A percentile compares a stretch with the other conserved stretches of the same genome.
phyloP scores from a whole-genome alignment of 2,888 invertebrate species.

The Lepeophtheirus nordmannii region DNA sequence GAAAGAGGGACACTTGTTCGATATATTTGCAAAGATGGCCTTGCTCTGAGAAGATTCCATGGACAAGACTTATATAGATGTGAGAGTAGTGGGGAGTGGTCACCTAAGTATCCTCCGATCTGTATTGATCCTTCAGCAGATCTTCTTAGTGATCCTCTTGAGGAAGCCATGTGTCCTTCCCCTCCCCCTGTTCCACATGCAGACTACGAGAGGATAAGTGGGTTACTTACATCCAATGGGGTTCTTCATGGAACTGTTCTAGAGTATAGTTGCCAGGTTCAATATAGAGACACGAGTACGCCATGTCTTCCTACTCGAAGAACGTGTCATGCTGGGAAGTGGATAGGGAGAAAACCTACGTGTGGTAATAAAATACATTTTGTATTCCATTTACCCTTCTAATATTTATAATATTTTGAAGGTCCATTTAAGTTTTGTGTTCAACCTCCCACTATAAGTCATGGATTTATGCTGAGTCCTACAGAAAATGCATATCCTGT shows the following conservation, averaged over 20 bases:
- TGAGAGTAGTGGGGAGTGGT: slow-evolving; percentile 24
- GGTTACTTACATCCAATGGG: slow-evolving; percentile 26
- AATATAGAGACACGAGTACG: slow-evolving; percentile 26
- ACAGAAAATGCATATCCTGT: slow-evolving; percentile 13
- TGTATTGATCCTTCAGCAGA: slow-evolving; percentile 12
- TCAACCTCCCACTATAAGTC: slow-evolving; percentile 8
- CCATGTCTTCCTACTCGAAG: slow-evolving; percentile 27
- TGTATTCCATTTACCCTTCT: background rate
- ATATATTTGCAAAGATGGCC: slow-evolving; percentile 24
- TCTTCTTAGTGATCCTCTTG: slow-evolving; percentile 11
- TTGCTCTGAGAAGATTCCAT: slow-evolving; percentile 9
- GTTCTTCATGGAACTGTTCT: slow-evolving; percentile 27
- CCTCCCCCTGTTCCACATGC: slow-evolving; percentile 10
- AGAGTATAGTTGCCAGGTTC: slow-evolving; percentile 26
- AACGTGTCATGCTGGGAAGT: slow-evolving; percentile 27
- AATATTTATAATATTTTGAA: background rate
- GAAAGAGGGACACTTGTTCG: slow-evolving; percentile 16
- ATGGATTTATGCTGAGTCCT: slow-evolving; percentile 9
- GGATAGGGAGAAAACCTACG: slow-evolving; percentile 27
- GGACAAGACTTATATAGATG: slow-evolving; percentile 25
- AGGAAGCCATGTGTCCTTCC: slow-evolving; percentile 13
- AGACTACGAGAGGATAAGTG: slow-evolving; percentile 25
- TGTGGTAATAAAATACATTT: slow-evolving; percentile 25
- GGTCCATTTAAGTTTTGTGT: slow-evolving; percentile 13
- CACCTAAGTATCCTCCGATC: slow-evolving; percentile 24